Base-by-base conservation (phyloP, 2,888 invertebrate species). In the Chydorus sphaericus region DNA sequence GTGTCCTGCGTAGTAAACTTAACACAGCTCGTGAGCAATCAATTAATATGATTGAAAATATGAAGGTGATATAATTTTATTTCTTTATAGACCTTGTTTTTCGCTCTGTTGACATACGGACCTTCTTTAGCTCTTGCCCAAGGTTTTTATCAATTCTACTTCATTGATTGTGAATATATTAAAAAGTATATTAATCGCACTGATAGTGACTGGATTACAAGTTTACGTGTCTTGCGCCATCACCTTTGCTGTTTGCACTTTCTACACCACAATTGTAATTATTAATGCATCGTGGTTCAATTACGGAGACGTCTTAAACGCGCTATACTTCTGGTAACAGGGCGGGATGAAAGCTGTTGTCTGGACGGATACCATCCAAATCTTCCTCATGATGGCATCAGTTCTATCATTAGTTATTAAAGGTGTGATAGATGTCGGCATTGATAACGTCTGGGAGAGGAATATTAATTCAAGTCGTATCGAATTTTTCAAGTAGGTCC, bases 261-360 rank as follows among this genome's bases (percentile, higher is more conserved):
- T 72, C 57, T 73, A 73, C 63, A 73, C 72, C 0, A 66, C 70
- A 8, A 59, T 70, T 48, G 71, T 71, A 63, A 64, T 69, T 66
- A 28, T 20, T 7, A n/a, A n/a, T n/a, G n/a, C n/a, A 14, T 38
- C 20, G 14, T 39, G n/a, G 18, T 39, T 4, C n/a, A 39, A 10
- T 39, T 23, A n/a, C n/a, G n/a, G n/a, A n/a, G n/a, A n/a, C n/a
- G n/a, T n/a, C n/a, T n/a, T n/a, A n/a, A n/a, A n/a, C n/a, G n/a
- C n/a, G n/a, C n/a, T n/a, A n/a, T n/a, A n/a, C n/a, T n/a, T n/a
- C n/a, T n/a, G n/a, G n/a, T n/a, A 71, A 79, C 2, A 83, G 82
- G 88, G 88, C 56, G 89, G 89, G 28, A 86, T 91, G 83, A 89
- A 89, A 70, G 90, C 90, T n/a, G 90, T 90, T 14, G 88, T 90